Conservation (phyloP, 2,888 invertebrate genomes). For the Ypsolopha sequella region DNA sequence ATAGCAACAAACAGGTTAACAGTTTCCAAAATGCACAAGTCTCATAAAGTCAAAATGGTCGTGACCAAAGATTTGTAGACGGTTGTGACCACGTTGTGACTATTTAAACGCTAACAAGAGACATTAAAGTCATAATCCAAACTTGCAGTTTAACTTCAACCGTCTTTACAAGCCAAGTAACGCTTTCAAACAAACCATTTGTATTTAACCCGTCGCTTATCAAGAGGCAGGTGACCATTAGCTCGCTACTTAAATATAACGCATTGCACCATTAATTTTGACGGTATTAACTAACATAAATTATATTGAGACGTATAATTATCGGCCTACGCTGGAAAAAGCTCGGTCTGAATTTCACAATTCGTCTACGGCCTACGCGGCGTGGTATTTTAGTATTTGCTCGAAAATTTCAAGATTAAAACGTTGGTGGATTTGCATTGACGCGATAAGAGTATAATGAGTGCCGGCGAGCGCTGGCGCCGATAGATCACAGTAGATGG, state of each 20-base stretch:
- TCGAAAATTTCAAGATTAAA: slow-evolving; percentile 36
- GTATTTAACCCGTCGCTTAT: not conserved
- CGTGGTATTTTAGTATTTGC: slow-evolving; percentile 9
- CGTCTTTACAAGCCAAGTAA: not conserved
- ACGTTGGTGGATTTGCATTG: slow-evolving; percentile 50
- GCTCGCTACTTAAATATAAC: slow-evolving; percentile 12
- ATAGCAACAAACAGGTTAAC: not conserved
- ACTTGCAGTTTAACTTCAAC: not conserved
- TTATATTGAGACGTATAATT: slow-evolving; percentile 36
- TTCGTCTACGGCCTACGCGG: slow-evolving; percentile 30
- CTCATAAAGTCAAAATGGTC: no score
- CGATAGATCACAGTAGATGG: slow-evolving; percentile 58
- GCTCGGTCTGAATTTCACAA: slow-evolving; percentile 51
- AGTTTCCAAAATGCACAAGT: no score
- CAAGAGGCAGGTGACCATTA: not conserved
- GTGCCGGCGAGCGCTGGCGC: slow-evolving; percentile 31
- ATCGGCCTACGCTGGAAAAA: slow-evolving; percentile 56
- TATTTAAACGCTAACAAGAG: no score
- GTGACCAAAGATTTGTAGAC: no score
- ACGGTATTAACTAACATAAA: slow-evolving; percentile 11
- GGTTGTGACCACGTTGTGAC: no score
- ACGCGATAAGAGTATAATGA: slow-evolving; percentile 50
- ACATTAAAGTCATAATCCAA: no score
- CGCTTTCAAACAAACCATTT: not conserved
- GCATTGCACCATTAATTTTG: slow-evolving; percentile 28